These are phyloP conservation scores for Chaetoderma sp. DNA, from an alignment of 2,888 invertebrate genomes.

Conservation along the genomic window DNA sequence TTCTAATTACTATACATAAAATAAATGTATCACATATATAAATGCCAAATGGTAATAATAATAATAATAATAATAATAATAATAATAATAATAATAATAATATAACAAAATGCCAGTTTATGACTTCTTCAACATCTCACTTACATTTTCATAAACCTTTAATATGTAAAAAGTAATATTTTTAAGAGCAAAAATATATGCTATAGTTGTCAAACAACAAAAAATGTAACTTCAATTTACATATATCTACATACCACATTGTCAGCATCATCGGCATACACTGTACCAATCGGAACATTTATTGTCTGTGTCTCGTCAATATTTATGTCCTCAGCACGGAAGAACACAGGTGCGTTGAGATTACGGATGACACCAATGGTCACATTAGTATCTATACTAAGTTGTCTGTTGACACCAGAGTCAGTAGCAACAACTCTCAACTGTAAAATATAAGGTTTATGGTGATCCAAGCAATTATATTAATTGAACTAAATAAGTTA, in stretches of 20 bases:
- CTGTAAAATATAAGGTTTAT: conserved; percentile 36
- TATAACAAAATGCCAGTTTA: no score
- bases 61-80: no score
- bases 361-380: conserved; percentile 32
- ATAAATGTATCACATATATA: no score
- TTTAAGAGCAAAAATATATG: no score
- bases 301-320: not conserved
- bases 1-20: no score
- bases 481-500: not conserved
- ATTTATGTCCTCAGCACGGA: not conserved
- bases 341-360: not conserved
- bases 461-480: not conserved
- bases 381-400: conserved; percentile 42
- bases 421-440: conserved; percentile 55
- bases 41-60: no score
- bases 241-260: not conserved
- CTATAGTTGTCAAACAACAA: no score
- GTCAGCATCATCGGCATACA: not conserved
- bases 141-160: no score
- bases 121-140: no score
- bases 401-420: conserved; percentile 47
- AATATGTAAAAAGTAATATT: no score
- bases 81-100: no score
- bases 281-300: not conserved
- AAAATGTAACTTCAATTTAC: not conserved